Percentiles rank a stretch among this genome's conserved stretches.
These are phyloP conservation scores for Temnopleurus reevesii DNA, from an alignment of 53 echinoderm and acorn worm genomes.

Conservation along the genomic window DNA sequence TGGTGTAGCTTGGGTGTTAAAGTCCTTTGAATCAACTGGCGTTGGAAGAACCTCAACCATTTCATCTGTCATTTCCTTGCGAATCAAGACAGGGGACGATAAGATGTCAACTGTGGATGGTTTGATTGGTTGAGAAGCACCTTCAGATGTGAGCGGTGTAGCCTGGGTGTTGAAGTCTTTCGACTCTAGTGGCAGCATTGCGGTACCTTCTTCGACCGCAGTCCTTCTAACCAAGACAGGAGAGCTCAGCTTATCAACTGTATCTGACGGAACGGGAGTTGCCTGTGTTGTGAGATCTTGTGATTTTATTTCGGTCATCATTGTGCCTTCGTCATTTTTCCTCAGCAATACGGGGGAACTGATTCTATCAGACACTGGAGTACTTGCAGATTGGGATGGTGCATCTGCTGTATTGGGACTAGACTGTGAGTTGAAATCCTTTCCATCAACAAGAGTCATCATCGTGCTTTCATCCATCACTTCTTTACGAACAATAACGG, in stretches of 20 bases:
- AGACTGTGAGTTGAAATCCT: conserved; percentile 21
- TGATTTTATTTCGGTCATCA: background rate
- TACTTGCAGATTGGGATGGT: background rate
- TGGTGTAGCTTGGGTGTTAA: conserved; percentile 17
- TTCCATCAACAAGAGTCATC: background rate
- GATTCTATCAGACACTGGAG: background rate
- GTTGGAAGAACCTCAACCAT: background rate
- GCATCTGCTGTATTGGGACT: background rate
- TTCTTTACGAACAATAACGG: background rate
- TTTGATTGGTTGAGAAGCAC: too few species aligned
- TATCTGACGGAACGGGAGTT: background rate
- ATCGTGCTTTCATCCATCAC: conserved; percentile 27
- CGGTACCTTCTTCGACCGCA: background rate
- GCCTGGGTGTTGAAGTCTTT: background rate
- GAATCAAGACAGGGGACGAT: too few species aligned
- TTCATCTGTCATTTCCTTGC: conserved; percentile 3
- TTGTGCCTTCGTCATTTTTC: conserved; percentile 6
- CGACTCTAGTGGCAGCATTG: background rate
- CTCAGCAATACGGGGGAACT: conserved; percentile 21
- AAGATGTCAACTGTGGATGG: too few species aligned
- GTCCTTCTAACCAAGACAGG: background rate
- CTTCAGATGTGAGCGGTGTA: background rate
- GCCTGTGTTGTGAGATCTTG: background rate
- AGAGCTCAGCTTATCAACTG: background rate
- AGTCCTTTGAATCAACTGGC: background rate